Conservation (phyloP, 2,113 vertebrate species). For the Megaceryle torquata region DNA sequence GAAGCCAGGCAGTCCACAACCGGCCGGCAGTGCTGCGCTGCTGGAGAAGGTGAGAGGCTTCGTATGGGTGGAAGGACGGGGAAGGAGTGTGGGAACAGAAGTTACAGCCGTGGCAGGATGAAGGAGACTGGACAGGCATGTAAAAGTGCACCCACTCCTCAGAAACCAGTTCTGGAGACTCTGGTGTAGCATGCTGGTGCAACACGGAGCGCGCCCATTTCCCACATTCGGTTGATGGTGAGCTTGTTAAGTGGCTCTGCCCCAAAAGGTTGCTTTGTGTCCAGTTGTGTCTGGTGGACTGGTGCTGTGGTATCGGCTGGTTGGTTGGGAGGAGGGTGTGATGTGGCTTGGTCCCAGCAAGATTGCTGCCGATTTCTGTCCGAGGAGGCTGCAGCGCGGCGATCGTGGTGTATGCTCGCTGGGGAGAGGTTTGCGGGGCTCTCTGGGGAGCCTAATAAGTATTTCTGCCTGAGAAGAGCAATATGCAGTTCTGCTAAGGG, state of each 20-base stretch:
- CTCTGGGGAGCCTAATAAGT: background rate
- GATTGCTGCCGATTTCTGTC: background rate
- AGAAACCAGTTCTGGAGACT: background rate
- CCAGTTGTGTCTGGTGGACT: background rate
- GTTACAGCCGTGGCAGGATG: background rate
- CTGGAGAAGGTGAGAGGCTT: constrained; percentile 46
- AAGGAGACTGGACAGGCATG: rapidly evolving
- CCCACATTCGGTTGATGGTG: background rate
- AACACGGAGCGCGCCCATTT: background rate
- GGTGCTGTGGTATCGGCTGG: background rate
- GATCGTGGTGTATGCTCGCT: rapidly evolving
- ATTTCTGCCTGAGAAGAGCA: background rate
- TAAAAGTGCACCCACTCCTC: background rate
- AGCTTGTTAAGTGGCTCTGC: background rate
- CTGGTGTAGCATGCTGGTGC: rapidly evolving
- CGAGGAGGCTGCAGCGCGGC: background rate
- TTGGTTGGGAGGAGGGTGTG: background rate
- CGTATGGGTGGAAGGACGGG: background rate
- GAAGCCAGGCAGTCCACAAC: background rate
- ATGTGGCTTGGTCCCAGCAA: background rate
- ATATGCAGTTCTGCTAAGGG: rapidly evolving
- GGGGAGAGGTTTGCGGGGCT: background rate
- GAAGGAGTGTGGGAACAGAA: background rate
- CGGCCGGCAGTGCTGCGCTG: background rate
- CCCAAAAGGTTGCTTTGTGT: background rate